Conservation (phyloP, 2,113 vertebrate genomes). For the Xenus cinereus region DNA sequence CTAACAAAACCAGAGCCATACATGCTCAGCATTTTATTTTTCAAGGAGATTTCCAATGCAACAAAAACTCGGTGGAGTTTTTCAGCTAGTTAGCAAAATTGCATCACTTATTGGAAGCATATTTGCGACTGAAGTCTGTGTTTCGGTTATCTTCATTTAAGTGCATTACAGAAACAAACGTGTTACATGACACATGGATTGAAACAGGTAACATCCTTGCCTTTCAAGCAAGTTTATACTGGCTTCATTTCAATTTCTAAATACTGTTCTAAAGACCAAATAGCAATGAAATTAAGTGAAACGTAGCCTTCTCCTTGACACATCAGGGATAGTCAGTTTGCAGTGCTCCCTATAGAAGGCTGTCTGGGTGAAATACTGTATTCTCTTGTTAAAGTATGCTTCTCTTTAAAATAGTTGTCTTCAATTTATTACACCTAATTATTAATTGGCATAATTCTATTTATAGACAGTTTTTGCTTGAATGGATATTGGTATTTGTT, state of each 20-base stretch:
- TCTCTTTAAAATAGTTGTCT: not conserved
- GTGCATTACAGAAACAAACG: not conserved
- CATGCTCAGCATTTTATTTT: not conserved
- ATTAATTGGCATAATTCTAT: not conserved
- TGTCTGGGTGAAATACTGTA: not conserved
- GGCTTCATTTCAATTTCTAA: not conserved
- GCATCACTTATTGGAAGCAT: not conserved
- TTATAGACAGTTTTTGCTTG: not conserved
- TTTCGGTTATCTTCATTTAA: not conserved
- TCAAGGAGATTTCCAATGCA: not conserved
- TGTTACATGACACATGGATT: not conserved
- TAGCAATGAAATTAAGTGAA: not conserved
- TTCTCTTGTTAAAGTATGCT: not conserved
- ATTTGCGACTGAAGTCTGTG: not conserved
- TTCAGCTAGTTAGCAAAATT: not conserved
- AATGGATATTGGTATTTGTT: not conserved
- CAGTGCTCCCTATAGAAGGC: not conserved
- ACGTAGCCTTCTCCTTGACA: not conserved
- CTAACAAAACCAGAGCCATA: not conserved
- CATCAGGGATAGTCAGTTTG: not conserved
- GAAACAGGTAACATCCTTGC: not conserved
- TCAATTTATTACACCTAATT: not conserved
- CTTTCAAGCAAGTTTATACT: not conserved
- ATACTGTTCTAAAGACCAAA: not conserved
- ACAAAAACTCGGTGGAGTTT: not conserved